A percentile compares a stretch with the other conserved stretches of the same genome.
phyloP scores from a whole-genome alignment of 2,113 vertebrate genomes.

The Platysteira castanea region DNA sequence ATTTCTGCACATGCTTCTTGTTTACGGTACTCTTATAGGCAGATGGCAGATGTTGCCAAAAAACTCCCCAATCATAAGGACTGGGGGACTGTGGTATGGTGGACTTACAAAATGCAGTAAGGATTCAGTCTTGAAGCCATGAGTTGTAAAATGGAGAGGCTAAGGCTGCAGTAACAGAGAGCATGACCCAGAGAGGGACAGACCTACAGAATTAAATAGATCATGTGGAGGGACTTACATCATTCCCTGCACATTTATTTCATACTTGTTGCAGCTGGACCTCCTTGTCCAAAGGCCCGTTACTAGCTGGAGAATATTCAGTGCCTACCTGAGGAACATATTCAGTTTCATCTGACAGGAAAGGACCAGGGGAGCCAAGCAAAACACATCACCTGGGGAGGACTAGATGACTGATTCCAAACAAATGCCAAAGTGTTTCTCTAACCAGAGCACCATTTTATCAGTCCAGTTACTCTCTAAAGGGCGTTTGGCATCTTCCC shows the following conservation, averaged over 20 bases:
- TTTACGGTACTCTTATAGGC: not conserved
- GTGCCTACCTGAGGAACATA: not conserved
- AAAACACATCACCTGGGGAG: not conserved
- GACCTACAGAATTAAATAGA: not conserved
- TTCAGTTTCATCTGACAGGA: not conserved
- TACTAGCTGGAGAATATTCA: not conserved
- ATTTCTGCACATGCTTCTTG: not conserved
- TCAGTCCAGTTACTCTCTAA: not conserved
- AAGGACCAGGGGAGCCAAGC: not conserved
- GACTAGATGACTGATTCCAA: not conserved
- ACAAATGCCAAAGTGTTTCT: not conserved
- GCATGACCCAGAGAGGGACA: not conserved
- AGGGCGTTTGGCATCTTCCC: not conserved
- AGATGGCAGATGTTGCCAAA: not conserved
- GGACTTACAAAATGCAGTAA: not conserved
- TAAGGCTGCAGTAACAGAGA: not conserved
- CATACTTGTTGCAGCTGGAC: not conserved
- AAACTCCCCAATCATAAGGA: fast-evolving
- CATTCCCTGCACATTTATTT: not conserved
- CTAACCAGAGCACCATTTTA: not conserved
- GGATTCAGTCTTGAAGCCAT: not conserved
- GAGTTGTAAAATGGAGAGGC: not conserved
- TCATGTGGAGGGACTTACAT: not conserved
- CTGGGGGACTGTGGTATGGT: not conserved
- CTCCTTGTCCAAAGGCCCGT: not conserved